A percentile compares a stretch with the other conserved stretches of the same genome.
Evolutionary conservation across 2,888 invertebrate genomes (phyloP).

Genomic region (Cybosia mesomella): DNA sequence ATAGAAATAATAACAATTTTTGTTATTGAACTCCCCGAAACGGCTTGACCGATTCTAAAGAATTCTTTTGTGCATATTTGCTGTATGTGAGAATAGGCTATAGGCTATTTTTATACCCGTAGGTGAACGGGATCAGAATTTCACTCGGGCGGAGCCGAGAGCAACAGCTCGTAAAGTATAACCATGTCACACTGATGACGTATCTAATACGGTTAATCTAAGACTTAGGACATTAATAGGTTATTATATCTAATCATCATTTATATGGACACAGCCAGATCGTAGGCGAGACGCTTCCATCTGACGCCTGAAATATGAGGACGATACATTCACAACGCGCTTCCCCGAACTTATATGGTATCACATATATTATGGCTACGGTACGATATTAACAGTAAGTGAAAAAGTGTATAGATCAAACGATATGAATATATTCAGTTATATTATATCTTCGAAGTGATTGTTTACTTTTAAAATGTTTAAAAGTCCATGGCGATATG

Average conservation of each 20-base stretch:
- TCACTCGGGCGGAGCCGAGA: no score
- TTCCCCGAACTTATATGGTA: slow-evolving; percentile 25
- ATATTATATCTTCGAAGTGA: neutral
- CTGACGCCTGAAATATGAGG: slow-evolving; percentile 50
- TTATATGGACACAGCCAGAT: slow-evolving; percentile 37
- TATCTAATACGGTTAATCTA: slow-evolving; percentile 16
- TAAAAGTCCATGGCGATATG: no score
- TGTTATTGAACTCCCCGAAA: no score
- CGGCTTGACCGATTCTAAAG: no score
- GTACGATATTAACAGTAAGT: slow-evolving; percentile 16
- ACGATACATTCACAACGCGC: slow-evolving; percentile 43
- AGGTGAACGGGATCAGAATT: no score
- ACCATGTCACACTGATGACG: neutral
- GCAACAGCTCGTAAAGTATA: no score
- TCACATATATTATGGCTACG: slow-evolving; percentile 16
- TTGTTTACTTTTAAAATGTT: neutral
- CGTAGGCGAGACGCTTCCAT: slow-evolving; percentile 32
- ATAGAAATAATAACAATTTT: no score
- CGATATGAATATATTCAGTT: neutral
- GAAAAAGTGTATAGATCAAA: slow-evolving; percentile 15
- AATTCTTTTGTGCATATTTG: no score
- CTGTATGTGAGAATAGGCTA: no score
- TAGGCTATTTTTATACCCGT: no score
- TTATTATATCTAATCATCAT: slow-evolving; percentile 44
- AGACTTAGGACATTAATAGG: slow-evolving; percentile 43